Percentiles rank a stretch among this genome's conserved stretches.
Evolutionary conservation across 2,113 vertebrate species (phyloP).

Genomic region (Casuarius casuarius): DNA sequence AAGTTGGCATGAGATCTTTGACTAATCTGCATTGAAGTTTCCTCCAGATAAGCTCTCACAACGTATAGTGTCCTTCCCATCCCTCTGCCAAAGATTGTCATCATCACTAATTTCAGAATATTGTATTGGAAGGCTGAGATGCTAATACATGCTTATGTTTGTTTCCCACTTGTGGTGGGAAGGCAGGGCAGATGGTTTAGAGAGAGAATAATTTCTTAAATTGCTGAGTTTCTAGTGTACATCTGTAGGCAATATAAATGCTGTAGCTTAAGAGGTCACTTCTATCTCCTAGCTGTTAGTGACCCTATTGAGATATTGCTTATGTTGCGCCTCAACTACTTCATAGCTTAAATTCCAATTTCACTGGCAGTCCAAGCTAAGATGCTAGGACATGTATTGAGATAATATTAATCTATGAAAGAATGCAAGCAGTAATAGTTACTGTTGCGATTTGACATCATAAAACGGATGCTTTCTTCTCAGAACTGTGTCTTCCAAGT

Average conservation of each 20-base stretch:
- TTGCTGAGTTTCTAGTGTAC: neutral
- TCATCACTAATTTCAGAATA: neutral
- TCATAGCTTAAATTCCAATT: neutral
- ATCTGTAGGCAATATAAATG: neutral
- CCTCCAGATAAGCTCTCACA: neutral
- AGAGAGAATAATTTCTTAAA: neutral
- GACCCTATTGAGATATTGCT: neutral
- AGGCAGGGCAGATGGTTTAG: neutral
- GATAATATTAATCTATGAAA: neutral
- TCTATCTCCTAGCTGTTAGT: neutral
- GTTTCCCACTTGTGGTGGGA: neutral
- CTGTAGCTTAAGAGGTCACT: neutral
- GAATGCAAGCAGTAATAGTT: neutral
- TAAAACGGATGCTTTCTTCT: neutral
- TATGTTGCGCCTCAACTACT: neutral
- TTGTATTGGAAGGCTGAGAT: neutral
- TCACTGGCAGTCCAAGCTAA: neutral
- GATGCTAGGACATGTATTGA: neutral
- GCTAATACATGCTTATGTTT: neutral
- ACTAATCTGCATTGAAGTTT: neutral
- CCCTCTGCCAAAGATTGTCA: neutral
- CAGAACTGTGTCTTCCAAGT: neutral
- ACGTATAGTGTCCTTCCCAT: neutral
- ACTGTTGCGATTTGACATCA: neutral
- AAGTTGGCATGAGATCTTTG: neutral